Conservation (phyloP, 2,113 vertebrate genomes). For the Crotalus viridis region DNA sequence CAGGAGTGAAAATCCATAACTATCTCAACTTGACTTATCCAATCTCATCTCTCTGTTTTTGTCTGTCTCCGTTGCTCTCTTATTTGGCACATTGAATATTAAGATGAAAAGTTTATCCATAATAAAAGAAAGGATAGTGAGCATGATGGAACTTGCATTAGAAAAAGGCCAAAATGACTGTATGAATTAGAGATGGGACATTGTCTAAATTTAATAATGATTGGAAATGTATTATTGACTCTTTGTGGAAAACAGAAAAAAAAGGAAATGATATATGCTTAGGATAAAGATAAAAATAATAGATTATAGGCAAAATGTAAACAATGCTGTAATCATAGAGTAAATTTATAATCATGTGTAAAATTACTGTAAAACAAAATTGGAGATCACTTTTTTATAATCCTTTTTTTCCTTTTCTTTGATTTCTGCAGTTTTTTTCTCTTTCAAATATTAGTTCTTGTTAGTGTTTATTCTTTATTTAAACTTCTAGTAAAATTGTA, state of each 20-base stretch:
- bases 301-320: not conserved
- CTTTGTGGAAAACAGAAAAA: not conserved
- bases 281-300: not conserved
- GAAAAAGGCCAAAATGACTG: not conserved
- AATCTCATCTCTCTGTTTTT: not conserved
- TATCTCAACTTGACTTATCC: not conserved
- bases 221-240: not conserved
- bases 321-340: not conserved
- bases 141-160: not conserved
- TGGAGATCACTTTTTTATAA: not conserved
- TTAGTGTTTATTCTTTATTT: not conserved
- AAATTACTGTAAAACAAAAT: not conserved
- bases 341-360: not conserved
- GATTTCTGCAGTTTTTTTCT: too few relatives aligned
- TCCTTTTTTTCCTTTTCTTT: not conserved
- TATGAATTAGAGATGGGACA: not conserved
- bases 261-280: not conserved
- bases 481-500: not conserved
- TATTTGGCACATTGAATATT: not conserved
- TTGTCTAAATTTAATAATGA: not conserved
- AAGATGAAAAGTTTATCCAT: slow-evolving; percentile 10
- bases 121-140: not conserved
- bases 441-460: not conserved
- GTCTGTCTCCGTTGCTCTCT: not conserved
- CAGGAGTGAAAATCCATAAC: slow-evolving; percentile 6